A percentile compares a stretch with the other conserved stretches of the same genome.
These are phyloP conservation scores for Malurus splendens DNA, from an alignment of 2,797 vertebrate genomes.

Conservation along the genomic window DNA sequence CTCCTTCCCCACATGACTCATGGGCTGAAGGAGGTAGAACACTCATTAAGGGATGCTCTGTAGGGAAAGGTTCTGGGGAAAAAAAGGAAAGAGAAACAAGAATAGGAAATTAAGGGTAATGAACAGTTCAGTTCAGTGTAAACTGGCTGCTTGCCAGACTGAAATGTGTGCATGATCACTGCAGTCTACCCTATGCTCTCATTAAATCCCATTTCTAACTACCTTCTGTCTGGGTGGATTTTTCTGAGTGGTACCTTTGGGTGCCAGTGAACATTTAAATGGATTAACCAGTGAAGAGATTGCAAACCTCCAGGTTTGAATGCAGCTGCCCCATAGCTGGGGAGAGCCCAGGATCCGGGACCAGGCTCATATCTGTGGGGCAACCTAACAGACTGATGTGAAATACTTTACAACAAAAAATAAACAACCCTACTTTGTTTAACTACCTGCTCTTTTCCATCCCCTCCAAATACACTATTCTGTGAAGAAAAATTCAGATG, in stretches of 20 bases:
- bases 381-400: not conserved
- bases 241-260: not conserved
- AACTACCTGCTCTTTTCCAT: not conserved
- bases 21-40: not conserved
- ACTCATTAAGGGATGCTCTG: not conserved
- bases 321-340: accelerated
- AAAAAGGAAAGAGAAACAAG: not conserved
- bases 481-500: not conserved
- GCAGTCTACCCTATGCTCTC: not conserved
- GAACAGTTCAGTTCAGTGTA: not conserved
- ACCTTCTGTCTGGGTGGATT: not conserved
- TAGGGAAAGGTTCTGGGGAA: not conserved
- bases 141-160: not conserved
- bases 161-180: not conserved
- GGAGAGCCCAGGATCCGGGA: not conserved
- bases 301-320: not conserved
- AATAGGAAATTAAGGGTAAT: not conserved
- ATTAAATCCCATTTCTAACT: not conserved
- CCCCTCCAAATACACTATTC: not conserved
- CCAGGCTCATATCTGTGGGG: not conserved
- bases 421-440: not conserved
- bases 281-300: not conserved
- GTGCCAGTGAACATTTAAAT: not conserved
- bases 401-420: not conserved
- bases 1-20: not conserved